Evolutionary conservation across 1,140 invertebrate genomes (phyloP), one percentile per base, ranked within the genome.

Genomic region (Spodoptera frugiperda): DNA sequence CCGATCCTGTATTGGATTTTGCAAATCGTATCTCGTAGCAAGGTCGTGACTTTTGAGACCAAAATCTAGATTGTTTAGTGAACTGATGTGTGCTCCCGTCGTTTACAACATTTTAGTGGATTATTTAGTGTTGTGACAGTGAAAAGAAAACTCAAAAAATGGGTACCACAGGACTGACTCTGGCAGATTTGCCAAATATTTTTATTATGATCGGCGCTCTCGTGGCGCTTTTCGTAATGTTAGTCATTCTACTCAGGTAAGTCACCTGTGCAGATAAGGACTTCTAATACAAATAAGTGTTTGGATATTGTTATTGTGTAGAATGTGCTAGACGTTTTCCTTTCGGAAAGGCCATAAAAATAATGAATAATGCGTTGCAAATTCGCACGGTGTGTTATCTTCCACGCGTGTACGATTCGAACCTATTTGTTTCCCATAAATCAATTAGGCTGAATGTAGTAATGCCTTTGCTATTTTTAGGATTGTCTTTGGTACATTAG

Each of bases 171-270:
- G 94, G 96, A 72, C 93, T 96, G 63, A 96, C 96, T 76, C 94
- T 96, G 80, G 96, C 96, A 59, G 96, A 96, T 85, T 93, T 96
- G 85, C 96, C 96, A 82, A 96, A 96, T 90, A 96, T 96, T 87
- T 96, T 96, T 89, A 96, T 96, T 78, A 96, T 96, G 83, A 94
- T 96, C 76, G 96, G 95, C 15, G 95, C 96, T 48, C 90, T 96
- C 19, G 94, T 96, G 25, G 88, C 89, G 25, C 83, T 92, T 49
- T 91, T 94, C 78, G 87, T 90, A 48, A 91, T 93, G 90, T 86
- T 93, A 75, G 91, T 91, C 76, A 93, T 91, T 85, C 86, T 93
- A 53, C 86, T 93, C 63, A 93, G 89, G 91, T 93, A 72, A 87
- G 87, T 84, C 51, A 49, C 33, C 54, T 9, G 68, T 21, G 11